Conservation (phyloP, 2,888 invertebrate genomes). For the Callyntrura sp. region DNA sequence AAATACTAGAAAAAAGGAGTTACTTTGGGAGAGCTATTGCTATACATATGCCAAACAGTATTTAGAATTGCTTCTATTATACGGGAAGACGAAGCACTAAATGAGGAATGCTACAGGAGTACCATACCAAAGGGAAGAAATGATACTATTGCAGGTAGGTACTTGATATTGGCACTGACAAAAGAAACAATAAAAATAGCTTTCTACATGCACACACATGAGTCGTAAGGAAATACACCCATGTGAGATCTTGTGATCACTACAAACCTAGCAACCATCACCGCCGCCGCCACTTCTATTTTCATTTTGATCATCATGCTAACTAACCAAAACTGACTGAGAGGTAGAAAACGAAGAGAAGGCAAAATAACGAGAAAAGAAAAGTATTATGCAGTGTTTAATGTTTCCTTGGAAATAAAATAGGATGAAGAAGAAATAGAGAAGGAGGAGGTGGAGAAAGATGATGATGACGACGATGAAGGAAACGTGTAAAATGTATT, state of each 20-base stretch:
- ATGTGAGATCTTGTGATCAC: constrained; percentile 22
- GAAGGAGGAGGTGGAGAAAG: constrained; percentile 4
- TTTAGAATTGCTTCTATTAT: too few species aligned
- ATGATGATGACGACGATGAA: constrained; percentile 17
- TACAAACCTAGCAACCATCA: too few species aligned
- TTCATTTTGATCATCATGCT: constrained; percentile 49
- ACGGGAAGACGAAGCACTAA: not conserved
- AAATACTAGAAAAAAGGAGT: not conserved
- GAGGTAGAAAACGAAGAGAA: constrained; percentile 1
- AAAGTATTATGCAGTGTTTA: constrained; percentile 39
- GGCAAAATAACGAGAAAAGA: too few species aligned
- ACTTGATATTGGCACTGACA: constrained; percentile 58
- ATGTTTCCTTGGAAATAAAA: not conserved
- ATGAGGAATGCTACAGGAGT: not conserved
- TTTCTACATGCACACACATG: not conserved
- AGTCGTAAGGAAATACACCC: constrained; percentile 9
- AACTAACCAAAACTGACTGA: constrained; percentile 56
- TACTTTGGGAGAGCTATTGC: too few species aligned
- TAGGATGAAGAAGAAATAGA: constrained; percentile 37
- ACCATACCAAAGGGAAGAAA: not conserved
- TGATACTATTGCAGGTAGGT: not conserved
- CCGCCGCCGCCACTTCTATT: not conserved
- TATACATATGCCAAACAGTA: too few species aligned
- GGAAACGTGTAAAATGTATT: too few species aligned
- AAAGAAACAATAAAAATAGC: constrained; percentile 60